Base-by-base conservation (phyloP, 2,888 invertebrate species). In the Eupithecia inturbata region DNA sequence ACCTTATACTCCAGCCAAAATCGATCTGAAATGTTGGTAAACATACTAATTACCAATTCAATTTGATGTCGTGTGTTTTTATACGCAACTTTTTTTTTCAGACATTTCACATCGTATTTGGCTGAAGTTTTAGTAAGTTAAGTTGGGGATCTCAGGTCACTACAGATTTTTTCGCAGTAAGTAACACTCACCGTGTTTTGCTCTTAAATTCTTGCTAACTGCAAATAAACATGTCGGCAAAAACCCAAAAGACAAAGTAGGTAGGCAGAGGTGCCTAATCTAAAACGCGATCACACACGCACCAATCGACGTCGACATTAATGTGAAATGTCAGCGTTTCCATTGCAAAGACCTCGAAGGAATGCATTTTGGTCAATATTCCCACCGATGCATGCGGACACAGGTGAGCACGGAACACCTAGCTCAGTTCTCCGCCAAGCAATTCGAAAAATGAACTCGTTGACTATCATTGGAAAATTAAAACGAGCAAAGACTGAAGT, bases 341-440 rank as follows among this genome's bases (percentile, higher is more conserved):
- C 73, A 76, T 76, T 73, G 73, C 73, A 71, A 73, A 75, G 45
- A 76, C 69, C 73, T 78, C 73, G 57, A 76, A n/a, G 75, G 78
- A 77, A 80, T 79, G 79, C 79, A 79, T 75, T 80, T 79, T 78
- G 70, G 79, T 75, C 77, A 79, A 80, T 57, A 57, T 80, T 80
- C 79, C 77, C 80, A 80, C 78, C 73, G 66, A 19, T 71, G 70
- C 73, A 70, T 49, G 33, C 2, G 16, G 36, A 39, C 68, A 66
- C 76, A 76, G 76, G 63, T 62, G 28, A 64, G 14, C 4, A 12
- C 0, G 28, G 14, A 49, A 73, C 49, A 49, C 45, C 33, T 72
- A 31, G 41, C 14, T 68, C 62, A 45, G 26, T 67, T 41, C 6
- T 28, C n/a, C n/a, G 16, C 28, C 26, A 60, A 28, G 31, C 19